phyloP scores from a whole-genome alignment of 2,888 invertebrate species.

The Hydropsyche betteni region DNA sequence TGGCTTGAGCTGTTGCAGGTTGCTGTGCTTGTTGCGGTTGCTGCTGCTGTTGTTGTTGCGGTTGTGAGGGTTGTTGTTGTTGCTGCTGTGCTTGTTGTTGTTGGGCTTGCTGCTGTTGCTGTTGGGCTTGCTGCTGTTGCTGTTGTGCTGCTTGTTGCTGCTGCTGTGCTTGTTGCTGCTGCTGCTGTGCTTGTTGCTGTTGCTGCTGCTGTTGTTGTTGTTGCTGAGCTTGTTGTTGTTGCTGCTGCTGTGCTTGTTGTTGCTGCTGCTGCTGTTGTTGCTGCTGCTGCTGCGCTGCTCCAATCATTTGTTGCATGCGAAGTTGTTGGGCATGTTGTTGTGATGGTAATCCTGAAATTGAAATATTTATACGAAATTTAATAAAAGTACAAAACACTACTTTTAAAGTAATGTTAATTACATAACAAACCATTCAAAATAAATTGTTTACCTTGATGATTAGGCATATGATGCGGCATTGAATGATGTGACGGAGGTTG shows the following conservation, averaged over 20 bases:
- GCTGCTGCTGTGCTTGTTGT: constrained; percentile 57
- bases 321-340: constrained; percentile 50
- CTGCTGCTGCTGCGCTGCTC: constrained; percentile 53
- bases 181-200: constrained; percentile 53
- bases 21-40: constrained; percentile 56
- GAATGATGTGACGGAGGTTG: constrained; percentile 62
- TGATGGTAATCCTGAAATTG: constrained; percentile 41
- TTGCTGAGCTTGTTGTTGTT: constrained; percentile 55
- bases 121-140: constrained; percentile 56
- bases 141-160: constrained; percentile 54
- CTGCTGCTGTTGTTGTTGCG: constrained; percentile 55
- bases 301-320: constrained; percentile 52
- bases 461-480: constrained; percentile 53
- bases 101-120: constrained; percentile 55
- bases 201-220: constrained; percentile 56
- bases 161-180: constrained; percentile 53
- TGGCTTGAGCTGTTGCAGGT: constrained; percentile 44
- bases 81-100: constrained; percentile 56
- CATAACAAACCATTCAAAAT: not conserved
- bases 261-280: constrained; percentile 57
- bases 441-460: constrained; percentile 37
- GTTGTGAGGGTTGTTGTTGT: constrained; percentile 56
- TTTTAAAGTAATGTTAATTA: too few relatives aligned
- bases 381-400: too few relatives aligned
- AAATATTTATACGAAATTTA: too few relatives aligned